Conservation (phyloP, 2,888 invertebrate genomes). For the Drosophila tripunctata region DNA sequence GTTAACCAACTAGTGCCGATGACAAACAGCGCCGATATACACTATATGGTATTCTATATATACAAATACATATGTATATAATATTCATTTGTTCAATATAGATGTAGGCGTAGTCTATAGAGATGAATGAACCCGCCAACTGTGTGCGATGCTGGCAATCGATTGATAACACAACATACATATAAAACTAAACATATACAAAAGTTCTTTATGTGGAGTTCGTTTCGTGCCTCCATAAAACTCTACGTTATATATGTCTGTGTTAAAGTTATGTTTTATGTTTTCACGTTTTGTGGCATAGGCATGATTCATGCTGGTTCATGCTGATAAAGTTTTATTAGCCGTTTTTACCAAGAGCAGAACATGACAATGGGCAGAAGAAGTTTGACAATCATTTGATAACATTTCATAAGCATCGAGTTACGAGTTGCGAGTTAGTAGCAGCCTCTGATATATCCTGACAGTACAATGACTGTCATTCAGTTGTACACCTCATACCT, state of each 20-base stretch:
- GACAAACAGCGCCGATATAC: conserved; percentile 7
- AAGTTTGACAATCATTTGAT: conserved; percentile 68
- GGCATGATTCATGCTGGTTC: conserved; percentile 8
- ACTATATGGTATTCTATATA: background rate
- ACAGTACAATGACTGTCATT: conserved; percentile 44
- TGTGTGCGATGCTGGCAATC: conserved; percentile 21
- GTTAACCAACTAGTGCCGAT: background rate
- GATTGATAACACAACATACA: conserved; percentile 25
- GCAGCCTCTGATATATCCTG: conserved; percentile 24
- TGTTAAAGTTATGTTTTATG: conserved; percentile 26
- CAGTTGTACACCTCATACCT: too few species aligned
- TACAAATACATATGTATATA: background rate
- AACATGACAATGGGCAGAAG: conserved; percentile 39
- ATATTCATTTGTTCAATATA: background rate
- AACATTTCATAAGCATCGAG: conserved; percentile 65
- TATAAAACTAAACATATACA: background rate
- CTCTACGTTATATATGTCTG: background rate
- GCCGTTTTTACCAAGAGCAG: conserved; percentile 32
- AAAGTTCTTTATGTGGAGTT: conserved; percentile 9
- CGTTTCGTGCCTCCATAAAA: conserved; percentile 18
- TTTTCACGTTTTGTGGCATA: conserved; percentile 9
- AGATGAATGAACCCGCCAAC: conserved; percentile 35
- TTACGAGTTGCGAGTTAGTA: conserved; percentile 18
- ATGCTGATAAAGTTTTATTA: conserved; percentile 44
- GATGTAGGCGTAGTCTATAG: conserved; percentile 7